Evolutionary conservation across 2,888 invertebrate genomes (phyloP).

Genomic region (Drosophila engyochracea): DNA sequence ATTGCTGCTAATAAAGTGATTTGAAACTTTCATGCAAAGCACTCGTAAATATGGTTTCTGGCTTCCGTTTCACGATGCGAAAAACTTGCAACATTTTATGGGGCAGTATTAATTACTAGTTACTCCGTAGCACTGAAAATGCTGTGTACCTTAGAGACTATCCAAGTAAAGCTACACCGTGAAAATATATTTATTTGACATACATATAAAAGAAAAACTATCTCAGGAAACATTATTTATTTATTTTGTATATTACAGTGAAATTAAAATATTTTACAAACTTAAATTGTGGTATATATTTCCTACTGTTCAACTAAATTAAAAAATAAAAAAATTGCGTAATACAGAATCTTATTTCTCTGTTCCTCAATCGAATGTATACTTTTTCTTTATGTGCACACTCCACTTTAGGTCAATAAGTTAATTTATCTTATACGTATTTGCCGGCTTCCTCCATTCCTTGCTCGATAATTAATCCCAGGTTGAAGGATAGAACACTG

Average conservation of each 20-base stretch:
- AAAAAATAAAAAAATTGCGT: rapidly evolving
- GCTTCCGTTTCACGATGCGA: slow-evolving; percentile 32
- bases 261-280: neutral
- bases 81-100: slow-evolving; percentile 60
- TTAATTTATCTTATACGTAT: slow-evolving; percentile 52
- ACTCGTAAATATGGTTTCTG: slow-evolving; percentile 46
- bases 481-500: neutral
- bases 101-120: slow-evolving; percentile 62
- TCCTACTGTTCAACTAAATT: too few relatives aligned
- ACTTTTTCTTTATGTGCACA: neutral
- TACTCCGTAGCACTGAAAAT: slow-evolving; percentile 43
- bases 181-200: neutral
- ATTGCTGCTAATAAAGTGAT: slow-evolving; percentile 75
- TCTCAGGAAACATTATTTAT: neutral
- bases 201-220: neutral
- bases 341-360: neutral
- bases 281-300: neutral
- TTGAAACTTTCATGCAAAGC: slow-evolving; percentile 67
- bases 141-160: neutral
- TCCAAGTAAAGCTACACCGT: slow-evolving; percentile 7
- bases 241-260: neutral
- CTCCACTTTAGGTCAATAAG: slow-evolving; percentile 44
- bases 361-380: neutral
- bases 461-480: slow-evolving; percentile 1
- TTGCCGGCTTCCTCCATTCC: neutral